Base-by-base conservation (phyloP, 1,140 invertebrate species). In the Drosophila arizonae region DNA sequence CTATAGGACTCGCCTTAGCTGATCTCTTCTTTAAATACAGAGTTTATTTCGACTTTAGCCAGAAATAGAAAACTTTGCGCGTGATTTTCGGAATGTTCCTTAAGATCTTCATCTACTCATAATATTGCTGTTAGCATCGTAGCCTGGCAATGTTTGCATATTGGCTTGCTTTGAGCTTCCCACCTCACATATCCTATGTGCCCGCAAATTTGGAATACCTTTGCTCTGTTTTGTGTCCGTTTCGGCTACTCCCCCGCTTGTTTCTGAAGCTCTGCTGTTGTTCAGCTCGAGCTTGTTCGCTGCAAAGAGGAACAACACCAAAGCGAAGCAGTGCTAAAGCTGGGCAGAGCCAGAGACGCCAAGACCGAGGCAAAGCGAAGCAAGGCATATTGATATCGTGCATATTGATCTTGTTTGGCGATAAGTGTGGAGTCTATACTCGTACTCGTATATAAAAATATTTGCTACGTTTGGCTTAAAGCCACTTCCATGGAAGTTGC, bases 321-420 rank as follows among this genome's bases (percentile, higher is more conserved):
- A 45, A 39, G 30, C 36, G n/a, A 43, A 41, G 45, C 61, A 10
- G 45, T 33, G 48, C 41, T 41, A 63, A 26, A 45, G 30, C 17
- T n/a, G 36, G 39, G 30, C 6, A 15, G 11, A 65, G 51, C 0
- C 39, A 17, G n/a, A 56, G 39, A 30, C n/a, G 15, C 10, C 36
- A 39, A 11, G 46, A 52, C 28, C 24, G 6, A 46, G 66, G n/a
- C 33, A 24, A 48, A 55, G 39, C 58, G 26, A 66, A 55, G 50
- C 62, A 17, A 50, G 74, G 76, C 88, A 77, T 90, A 90, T 91
- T 91, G 86, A 91, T 91, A 91, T 91, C 90, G 90, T 91, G 90
- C 90, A 88, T 90, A 91, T 91, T 91, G 90, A 91, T 91, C 90
- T 91, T 91, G 90, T 91, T 88, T 69, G 63, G 62, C 81, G 90